A percentile compares a stretch with the other conserved stretches of the same genome.
Evolutionary conservation across 1,140 invertebrate genomes (phyloP).

Genomic region (Neodiprion lecontei): DNA sequence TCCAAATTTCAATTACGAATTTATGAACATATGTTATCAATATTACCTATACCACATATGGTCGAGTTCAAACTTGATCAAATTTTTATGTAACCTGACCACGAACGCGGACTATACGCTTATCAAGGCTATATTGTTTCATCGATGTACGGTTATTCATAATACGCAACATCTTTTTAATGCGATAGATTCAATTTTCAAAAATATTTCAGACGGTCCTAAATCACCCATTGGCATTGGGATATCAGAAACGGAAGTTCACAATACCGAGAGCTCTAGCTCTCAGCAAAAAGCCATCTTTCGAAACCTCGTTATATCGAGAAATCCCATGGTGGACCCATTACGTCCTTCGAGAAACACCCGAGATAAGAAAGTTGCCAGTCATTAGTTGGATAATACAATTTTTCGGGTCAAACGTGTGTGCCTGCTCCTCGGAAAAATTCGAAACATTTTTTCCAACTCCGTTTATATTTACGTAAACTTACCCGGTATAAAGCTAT

Average conservation of each 20-base stretch:
- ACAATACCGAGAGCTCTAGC: too few species aligned
- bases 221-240: too few species aligned
- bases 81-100: not conserved
- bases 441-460: too few species aligned
- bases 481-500: too few species aligned
- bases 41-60: not conserved
- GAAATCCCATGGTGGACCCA: not conserved
- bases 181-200: too few species aligned
- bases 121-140: not conserved
- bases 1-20: constrained; percentile 3
- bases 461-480: too few species aligned
- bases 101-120: not conserved
- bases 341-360: not conserved
- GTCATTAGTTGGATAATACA: not conserved
- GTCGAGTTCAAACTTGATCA: not conserved
- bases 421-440: too few species aligned
- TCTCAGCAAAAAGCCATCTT: not conserved
- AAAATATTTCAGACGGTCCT: too few species aligned
- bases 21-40: not conserved
- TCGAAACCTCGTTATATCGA: not conserved
- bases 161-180: too few species aligned
- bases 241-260: too few species aligned
- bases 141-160: not conserved
- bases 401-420: not conserved
- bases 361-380: not conserved